phyloP scores from a whole-genome alignment of 2,113 vertebrate species.

The Rutilus rutilus region DNA sequence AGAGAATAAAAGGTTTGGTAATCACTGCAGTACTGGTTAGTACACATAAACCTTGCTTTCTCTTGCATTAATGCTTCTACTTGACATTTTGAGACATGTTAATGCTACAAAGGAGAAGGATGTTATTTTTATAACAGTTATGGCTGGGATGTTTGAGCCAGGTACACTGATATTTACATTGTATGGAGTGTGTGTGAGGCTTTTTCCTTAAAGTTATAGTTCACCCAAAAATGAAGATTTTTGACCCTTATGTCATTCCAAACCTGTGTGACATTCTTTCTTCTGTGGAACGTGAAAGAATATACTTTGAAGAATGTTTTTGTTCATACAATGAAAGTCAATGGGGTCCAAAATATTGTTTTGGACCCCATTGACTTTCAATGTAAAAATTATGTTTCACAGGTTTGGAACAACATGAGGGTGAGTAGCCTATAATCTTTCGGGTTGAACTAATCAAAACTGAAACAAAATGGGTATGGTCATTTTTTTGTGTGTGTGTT shows the following conservation, averaged over 20 bases:
- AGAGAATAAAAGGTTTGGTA: slow-evolving; percentile 53
- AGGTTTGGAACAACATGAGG: background rate
- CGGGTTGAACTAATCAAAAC: background rate
- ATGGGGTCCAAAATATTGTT: background rate
- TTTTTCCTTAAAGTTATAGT: slow-evolving; percentile 6
- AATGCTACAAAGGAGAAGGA: background rate
- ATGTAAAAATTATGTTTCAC: background rate
- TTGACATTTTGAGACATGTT: slow-evolving; percentile 15
- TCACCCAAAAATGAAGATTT: background rate
- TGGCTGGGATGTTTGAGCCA: slow-evolving; percentile 20
- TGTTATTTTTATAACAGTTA: slow-evolving; percentile 27
- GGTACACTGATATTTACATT: slow-evolving; percentile 1
- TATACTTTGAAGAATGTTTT: background rate
- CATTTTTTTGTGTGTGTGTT: slow-evolving; percentile 2
- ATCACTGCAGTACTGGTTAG: slow-evolving; percentile 56
- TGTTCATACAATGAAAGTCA: background rate
- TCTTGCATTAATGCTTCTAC: slow-evolving; percentile 18
- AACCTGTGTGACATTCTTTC: background rate
- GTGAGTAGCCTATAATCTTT: background rate
- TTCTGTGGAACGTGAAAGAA: background rate
- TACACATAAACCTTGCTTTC: slow-evolving; percentile 56
- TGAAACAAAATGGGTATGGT: background rate
- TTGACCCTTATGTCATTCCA: background rate
- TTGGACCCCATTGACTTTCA: background rate
- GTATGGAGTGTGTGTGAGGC: background rate